Evolutionary conservation across 1,140 invertebrate species (phyloP).

Genomic region (Choristoneura fumiferana): DNA sequence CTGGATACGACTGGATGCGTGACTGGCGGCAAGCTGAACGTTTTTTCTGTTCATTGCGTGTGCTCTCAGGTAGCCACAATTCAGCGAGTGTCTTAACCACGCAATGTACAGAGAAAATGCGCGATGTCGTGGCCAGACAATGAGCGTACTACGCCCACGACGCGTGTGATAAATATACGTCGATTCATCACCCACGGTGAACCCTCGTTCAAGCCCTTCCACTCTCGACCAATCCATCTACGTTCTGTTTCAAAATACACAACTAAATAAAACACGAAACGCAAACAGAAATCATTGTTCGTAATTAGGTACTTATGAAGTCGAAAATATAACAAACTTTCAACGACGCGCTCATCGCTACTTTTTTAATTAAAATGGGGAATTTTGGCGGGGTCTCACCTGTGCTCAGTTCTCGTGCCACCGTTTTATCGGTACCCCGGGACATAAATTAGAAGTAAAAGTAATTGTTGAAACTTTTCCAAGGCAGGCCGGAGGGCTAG

Average conservation of each 20-base stretch:
- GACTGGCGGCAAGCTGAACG: too few species aligned
- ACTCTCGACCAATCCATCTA: conserved; percentile 1
- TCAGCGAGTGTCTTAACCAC: too few species aligned
- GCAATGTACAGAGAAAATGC: too few species aligned
- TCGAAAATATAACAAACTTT: conserved; percentile 9
- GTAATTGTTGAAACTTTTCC: conserved; percentile 71
- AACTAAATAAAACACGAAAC: background rate
- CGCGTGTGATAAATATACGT: conserved; percentile 9
- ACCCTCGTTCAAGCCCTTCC: background rate
- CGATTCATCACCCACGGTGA: conserved; percentile 6
- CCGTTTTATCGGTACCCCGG: conserved; percentile 54
- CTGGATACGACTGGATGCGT: too few species aligned
- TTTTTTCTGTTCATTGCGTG: too few species aligned
- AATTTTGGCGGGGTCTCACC: conserved; percentile 45
- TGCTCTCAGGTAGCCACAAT: too few species aligned
- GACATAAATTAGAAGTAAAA: conserved; percentile 70
- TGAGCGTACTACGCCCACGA: conserved; percentile 1
- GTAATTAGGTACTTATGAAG: background rate
- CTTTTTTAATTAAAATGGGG: conserved; percentile 32
- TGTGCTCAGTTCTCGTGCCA: conserved; percentile 44
- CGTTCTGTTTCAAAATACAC: background rate
- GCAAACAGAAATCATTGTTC: background rate
- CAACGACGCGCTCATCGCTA: background rate
- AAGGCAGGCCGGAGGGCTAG: conserved; percentile 42
- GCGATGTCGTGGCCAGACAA: too few species aligned